Percentiles rank a stretch among this genome's conserved stretches.
Evolutionary conservation across 2,113 vertebrate genomes (phyloP).

Genomic region (Lonchura striata): DNA sequence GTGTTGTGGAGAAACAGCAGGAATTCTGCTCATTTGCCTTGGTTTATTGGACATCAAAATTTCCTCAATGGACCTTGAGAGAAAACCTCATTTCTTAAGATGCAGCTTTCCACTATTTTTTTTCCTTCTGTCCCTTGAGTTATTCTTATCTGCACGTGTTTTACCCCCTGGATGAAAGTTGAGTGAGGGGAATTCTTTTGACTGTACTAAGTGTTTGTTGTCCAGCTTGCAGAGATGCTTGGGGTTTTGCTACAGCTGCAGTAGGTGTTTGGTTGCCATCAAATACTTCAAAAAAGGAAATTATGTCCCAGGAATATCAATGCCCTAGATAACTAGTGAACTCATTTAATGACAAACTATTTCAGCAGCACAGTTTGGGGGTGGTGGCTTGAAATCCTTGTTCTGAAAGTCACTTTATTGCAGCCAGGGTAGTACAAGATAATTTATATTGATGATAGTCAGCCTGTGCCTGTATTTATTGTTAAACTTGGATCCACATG

Average conservation of each 20-base stretch:
- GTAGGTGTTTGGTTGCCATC: background rate
- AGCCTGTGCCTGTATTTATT: background rate
- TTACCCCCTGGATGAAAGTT: background rate
- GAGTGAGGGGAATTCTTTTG: background rate
- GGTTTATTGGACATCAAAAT: background rate
- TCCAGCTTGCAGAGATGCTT: background rate
- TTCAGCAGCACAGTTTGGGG: background rate
- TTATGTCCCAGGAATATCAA: background rate
- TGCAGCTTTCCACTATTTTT: background rate
- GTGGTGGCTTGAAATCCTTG: background rate
- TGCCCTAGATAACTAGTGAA: background rate
- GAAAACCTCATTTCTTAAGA: background rate
- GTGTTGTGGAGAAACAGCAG: background rate
- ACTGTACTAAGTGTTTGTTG: background rate
- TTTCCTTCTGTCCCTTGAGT: background rate
- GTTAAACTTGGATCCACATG: fast-evolving
- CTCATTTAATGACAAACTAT: background rate
- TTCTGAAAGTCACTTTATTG: background rate
- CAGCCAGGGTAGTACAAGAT: background rate
- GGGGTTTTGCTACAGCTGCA: background rate
- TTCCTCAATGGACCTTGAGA: fast-evolving
- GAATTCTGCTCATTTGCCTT: background rate
- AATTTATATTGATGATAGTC: background rate
- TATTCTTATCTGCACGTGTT: background rate
- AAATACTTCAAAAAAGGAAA: background rate